Percentiles rank a stretch among this genome's conserved stretches.
These are phyloP conservation scores for Schizopygopsis pylzovi DNA, from an alignment of 2,797 vertebrate species.

Conservation along the genomic window DNA sequence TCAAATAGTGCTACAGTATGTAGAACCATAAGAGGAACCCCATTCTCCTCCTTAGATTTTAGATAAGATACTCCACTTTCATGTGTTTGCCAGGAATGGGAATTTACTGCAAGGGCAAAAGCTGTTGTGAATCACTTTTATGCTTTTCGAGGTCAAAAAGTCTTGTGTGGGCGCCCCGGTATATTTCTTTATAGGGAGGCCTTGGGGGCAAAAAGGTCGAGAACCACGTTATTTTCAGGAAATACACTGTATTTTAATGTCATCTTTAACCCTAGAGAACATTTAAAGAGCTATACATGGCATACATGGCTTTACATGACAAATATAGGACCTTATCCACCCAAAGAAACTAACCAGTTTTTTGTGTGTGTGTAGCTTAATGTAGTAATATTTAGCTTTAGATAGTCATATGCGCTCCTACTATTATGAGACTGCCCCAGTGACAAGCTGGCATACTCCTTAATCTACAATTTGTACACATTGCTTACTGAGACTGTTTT, in stretches of 20 bases:
- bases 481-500: not conserved
- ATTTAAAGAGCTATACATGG: not conserved
- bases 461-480: not conserved
- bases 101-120: not conserved
- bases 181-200: not conserved
- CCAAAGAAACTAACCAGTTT: not conserved
- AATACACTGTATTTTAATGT: not conserved
- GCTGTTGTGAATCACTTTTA: not conserved
- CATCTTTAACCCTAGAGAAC: not conserved
- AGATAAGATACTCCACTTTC: not conserved
- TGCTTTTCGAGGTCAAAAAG: not conserved
- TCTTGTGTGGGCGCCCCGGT: not conserved
- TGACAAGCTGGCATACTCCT: not conserved
- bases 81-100: not conserved
- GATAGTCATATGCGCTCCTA: not conserved
- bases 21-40: not conserved
- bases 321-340: not conserved
- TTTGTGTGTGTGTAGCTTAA: not conserved
- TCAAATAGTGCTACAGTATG: not conserved
- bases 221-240: not conserved
- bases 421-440: not conserved
- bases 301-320: not conserved
- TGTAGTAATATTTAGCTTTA: not conserved
- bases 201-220: not conserved
- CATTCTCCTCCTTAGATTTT: not conserved